Percentiles rank a stretch among this genome's conserved stretches.
phyloP scores from a whole-genome alignment of 1,140 invertebrate species.

The Meloidogyne floridensis region DNA sequence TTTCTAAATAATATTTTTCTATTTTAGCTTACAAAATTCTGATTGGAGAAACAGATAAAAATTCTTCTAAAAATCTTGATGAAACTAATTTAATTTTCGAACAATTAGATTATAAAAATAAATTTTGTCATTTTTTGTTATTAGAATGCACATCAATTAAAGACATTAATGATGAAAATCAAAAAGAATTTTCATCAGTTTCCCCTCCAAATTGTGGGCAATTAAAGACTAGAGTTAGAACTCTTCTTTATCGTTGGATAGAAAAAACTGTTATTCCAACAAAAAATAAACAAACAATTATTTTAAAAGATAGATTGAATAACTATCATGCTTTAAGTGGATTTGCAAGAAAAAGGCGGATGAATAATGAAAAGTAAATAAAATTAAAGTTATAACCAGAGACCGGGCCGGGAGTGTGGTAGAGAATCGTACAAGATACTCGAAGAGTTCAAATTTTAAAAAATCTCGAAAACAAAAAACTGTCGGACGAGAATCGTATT shows the following conservation, averaged over 20 bases:
- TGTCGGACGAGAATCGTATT: too few species aligned
- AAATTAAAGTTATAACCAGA: neutral
- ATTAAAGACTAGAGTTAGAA: neutral
- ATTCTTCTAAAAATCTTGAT: neutral
- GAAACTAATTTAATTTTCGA: neutral
- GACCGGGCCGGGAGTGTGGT: too few species aligned
- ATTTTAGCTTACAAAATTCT: constrained; percentile 8
- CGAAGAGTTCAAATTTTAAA: too few species aligned
- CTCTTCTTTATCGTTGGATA: neutral
- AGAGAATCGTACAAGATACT: too few species aligned
- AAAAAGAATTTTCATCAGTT: neutral
- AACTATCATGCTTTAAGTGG: neutral
- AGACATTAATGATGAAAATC: neutral
- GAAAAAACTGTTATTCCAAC: neutral
- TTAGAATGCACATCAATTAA: neutral
- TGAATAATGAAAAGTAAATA: neutral
- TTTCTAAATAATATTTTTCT: too few species aligned
- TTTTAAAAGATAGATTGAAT: neutral
- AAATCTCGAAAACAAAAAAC: too few species aligned
- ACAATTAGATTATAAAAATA: neutral
- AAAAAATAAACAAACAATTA: neutral
- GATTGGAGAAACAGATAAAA: too few species aligned
- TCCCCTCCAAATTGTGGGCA: neutral
- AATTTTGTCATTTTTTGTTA: neutral
- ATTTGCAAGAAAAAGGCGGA: neutral